Evolutionary conservation across 2,797 vertebrate species (phyloP).

Genomic region (Limosa lapponica): DNA sequence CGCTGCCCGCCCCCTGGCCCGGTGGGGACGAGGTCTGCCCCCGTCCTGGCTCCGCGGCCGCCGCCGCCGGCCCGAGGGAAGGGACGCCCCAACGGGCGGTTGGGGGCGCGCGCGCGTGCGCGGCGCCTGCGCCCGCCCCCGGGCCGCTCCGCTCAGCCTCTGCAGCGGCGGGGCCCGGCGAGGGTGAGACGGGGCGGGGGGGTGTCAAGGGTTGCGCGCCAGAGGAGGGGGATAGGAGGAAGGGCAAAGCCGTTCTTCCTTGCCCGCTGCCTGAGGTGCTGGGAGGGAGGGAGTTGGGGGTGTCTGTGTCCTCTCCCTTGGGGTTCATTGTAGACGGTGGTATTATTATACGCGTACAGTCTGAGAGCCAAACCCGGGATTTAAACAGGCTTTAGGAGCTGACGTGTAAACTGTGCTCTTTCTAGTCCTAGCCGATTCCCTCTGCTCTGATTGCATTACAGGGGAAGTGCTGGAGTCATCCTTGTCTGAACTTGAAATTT

Average conservation of each 20-base stretch:
- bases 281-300: accelerated
- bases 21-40: neutral
- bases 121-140: neutral
- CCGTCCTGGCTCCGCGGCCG: neutral
- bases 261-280: neutral
- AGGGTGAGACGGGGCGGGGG: neutral
- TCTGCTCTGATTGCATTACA: accelerated
- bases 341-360: accelerated
- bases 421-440: accelerated
- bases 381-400: accelerated
- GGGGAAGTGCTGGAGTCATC: too few relatives aligned
- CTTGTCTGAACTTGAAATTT: neutral
- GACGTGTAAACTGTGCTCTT: accelerated
- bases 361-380: accelerated
- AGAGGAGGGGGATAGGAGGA: neutral
- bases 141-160: neutral
- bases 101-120: neutral
- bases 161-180: neutral
- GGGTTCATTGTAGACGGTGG: accelerated
- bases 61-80: neutral
- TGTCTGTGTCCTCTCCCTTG: too few relatives aligned
- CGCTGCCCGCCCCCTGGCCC: neutral
- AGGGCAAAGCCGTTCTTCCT: neutral
- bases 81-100: accelerated
- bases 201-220: neutral